A percentile compares a stretch with the other conserved stretches of the same genome.
Evolutionary conservation across 2,113 vertebrate genomes (phyloP).

Genomic region (Vimba vimba): DNA sequence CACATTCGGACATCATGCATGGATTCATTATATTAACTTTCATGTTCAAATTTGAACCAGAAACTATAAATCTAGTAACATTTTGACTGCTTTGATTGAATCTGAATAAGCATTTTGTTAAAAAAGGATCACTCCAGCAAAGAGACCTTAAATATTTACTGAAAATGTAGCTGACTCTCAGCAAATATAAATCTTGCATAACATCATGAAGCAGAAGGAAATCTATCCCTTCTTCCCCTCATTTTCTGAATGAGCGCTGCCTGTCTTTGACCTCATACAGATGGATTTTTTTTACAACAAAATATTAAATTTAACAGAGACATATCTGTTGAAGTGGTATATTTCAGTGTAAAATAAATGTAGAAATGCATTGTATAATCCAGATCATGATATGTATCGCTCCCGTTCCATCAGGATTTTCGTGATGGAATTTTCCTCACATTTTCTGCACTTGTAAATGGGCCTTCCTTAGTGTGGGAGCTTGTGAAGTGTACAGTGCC

Average conservation of each 20-base stretch:
- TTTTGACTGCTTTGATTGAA: neutral
- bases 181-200: constrained; percentile 63
- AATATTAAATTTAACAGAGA: neutral
- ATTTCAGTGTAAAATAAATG: neutral
- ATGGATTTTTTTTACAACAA: constrained; percentile 37
- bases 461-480: neutral
- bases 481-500: constrained; percentile 12
- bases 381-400: neutral
- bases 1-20: neutral
- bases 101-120: constrained; percentile 51
- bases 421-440: neutral
- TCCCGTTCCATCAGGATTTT: neutral
- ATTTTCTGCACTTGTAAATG: neutral
- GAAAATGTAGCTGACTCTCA: constrained; percentile 53
- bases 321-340: neutral
- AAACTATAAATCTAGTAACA: neutral
- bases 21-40: constrained; percentile 11
- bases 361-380: neutral
- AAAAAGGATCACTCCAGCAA: constrained; percentile 49
- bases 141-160: constrained; percentile 62
- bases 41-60: neutral
- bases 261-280: constrained; percentile 22
- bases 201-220: constrained; percentile 48
- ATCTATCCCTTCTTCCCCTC: constrained; percentile 39
- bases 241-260: constrained; percentile 30